These are phyloP conservation scores for Sceloporus tristichus DNA, from an alignment of 2,113 vertebrate genomes.

Conservation along the genomic window DNA sequence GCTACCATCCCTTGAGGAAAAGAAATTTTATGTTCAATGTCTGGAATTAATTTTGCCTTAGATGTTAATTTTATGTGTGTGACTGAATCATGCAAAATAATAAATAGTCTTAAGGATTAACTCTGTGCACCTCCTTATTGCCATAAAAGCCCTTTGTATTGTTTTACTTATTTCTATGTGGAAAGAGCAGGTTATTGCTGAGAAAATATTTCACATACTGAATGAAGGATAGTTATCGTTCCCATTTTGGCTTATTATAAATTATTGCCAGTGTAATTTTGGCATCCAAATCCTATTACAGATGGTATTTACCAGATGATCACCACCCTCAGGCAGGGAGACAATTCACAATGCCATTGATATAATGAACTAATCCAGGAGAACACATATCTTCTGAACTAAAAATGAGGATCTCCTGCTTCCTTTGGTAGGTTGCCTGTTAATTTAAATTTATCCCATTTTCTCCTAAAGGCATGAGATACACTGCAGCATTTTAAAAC, in stretches of 20 bases:
- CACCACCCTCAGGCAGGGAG: neutral
- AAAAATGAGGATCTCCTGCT: neutral
- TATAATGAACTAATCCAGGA: neutral
- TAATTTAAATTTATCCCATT: neutral
- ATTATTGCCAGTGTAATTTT: neutral
- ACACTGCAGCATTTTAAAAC: neutral
- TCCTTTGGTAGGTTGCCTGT: neutral
- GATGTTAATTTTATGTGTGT: slow-evolving; percentile 32
- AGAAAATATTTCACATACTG: neutral
- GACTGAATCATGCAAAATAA: slow-evolving; percentile 15
- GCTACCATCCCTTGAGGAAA: neutral
- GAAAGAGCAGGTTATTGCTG: slow-evolving; percentile 11
- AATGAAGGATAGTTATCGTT: neutral
- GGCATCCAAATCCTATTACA: neutral
- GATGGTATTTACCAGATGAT: neutral
- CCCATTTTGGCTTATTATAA: neutral
- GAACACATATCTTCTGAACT: neutral
- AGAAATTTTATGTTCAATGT: neutral
- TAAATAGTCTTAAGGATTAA: slow-evolving; percentile 6
- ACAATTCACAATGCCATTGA: neutral
- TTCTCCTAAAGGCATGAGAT: neutral
- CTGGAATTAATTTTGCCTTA: slow-evolving; percentile 7
- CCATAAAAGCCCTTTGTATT: slow-evolving; percentile 20
- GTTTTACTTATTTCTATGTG: neutral
- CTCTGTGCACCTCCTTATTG: neutral